Evolutionary conservation across 1,140 invertebrate genomes (phyloP).

Genomic region (Apis dorsata): DNA sequence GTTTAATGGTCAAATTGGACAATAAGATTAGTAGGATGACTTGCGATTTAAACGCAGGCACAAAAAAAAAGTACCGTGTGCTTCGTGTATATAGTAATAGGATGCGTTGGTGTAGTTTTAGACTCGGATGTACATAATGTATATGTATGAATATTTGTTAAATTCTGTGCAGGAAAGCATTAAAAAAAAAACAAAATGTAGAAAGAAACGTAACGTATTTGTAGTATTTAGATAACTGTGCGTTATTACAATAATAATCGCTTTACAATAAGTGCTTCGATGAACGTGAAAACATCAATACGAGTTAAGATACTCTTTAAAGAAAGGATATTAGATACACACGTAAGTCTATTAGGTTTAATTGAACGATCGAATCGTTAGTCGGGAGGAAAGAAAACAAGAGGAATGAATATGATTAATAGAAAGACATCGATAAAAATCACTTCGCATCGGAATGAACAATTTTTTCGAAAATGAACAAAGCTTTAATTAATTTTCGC

Average conservation of each 20-base stretch:
- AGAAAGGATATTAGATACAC: neutral
- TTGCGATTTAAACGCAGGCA: slow-evolving; percentile 25
- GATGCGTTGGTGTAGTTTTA: slow-evolving; percentile 31
- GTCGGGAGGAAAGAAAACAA: neutral
- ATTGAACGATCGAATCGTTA: slow-evolving; percentile 44
- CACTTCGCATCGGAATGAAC: neutral
- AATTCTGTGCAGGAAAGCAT: slow-evolving; percentile 29
- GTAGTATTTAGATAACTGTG: slow-evolving; percentile 33
- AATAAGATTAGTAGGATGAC: slow-evolving; percentile 63
- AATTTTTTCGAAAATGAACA: neutral
- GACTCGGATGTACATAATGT: slow-evolving; percentile 68
- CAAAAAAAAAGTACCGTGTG: slow-evolving; percentile 35
- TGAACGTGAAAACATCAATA: neutral
- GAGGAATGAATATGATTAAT: slow-evolving; percentile 58
- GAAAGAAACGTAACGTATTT: slow-evolving; percentile 15
- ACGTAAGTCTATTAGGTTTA: neutral
- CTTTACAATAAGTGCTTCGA: neutral
- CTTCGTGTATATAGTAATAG: slow-evolving; percentile 60
- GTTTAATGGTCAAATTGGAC: slow-evolving; percentile 62
- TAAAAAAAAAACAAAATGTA: slow-evolving; percentile 11
- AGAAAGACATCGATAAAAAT: slow-evolving; percentile 16
- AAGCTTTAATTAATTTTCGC: neutral
- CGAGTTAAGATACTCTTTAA: slow-evolving; percentile 1
- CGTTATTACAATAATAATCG: slow-evolving; percentile 35
- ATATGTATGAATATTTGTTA: slow-evolving; percentile 68